Evolutionary conservation across 1,140 invertebrate genomes (phyloP), one percentile per base, ranked within the genome.

Genomic region (Habropoda laboriosa): DNA sequence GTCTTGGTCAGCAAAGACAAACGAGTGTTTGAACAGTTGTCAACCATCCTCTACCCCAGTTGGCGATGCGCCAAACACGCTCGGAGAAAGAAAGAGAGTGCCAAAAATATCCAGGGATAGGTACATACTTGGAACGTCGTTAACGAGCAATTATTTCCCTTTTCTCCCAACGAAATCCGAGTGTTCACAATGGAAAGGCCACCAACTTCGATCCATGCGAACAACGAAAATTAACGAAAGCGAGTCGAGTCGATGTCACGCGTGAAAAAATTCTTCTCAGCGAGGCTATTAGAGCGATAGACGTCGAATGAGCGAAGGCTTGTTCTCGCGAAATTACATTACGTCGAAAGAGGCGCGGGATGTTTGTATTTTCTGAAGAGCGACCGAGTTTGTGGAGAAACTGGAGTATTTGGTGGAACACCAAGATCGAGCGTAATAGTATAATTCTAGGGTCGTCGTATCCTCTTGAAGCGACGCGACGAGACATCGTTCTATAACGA

Each of bases 1-100:
- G 67, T 53, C 81, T 80, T 75, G 78, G 79, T 75, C 70, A 82
- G 76, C 75, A 71, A 79, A 85, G 80, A 85, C 83, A 82, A 82
- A 79, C 83, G 71, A 85, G 70, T 85, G 83, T 85, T 85, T 85
- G 83, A 85, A 80, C 80, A 85, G 82, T 79, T 72, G 83, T 85
- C 80, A 82, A 85, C 75, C 66, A 80, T 85, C 76, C 80, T 81
- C 82, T 82, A 82, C 21, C 83, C 80, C 80, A 85, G 75, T 85
- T 85, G 82, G 82, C 79, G 42, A 40, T 45, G n/a, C 57, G 79
- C 79, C 79, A 81, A 81, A 77, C 72, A 80, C 79, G 72, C 71
- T 63, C 81, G 72, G 27, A 74, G 66, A 66, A 72, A 80, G 79
- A 80, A 76, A 68, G 68, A 73, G 79, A 63, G 57, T 55, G 68